Conservation (phyloP, 2,888 invertebrate species). For the Oligia latruncula region DNA sequence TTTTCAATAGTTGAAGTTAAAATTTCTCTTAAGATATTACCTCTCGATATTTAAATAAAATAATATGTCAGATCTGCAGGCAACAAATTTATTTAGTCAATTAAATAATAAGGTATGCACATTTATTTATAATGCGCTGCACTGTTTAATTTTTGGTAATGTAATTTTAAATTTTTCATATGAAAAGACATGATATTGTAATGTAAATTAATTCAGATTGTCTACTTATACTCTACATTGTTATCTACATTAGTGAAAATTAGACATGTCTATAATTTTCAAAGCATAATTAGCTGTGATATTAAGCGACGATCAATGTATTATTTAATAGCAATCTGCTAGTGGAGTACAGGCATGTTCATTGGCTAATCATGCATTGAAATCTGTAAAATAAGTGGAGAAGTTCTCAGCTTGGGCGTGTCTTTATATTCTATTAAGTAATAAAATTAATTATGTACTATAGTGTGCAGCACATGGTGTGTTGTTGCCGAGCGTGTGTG, state of each 20-base stretch:
- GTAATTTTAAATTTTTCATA: slow-evolving; percentile 90
- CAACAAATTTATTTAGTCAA: slow-evolving; percentile 91
- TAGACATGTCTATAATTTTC: slow-evolving; percentile 90
- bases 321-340: slow-evolving; percentile 89
- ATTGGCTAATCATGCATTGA: slow-evolving; percentile 91
- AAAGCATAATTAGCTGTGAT: slow-evolving; percentile 91
- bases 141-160: slow-evolving; percentile 90
- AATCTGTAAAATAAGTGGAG: slow-evolving; percentile 88
- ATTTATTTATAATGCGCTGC: slow-evolving; percentile 91
- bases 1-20: slow-evolving; percentile 90
- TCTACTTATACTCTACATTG: slow-evolving; percentile 90
- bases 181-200: slow-evolving; percentile 91
- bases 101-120: slow-evolving; percentile 91
- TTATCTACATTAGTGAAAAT: slow-evolving; percentile 90
- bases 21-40: slow-evolving; percentile 90
- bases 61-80: slow-evolving; percentile 90
- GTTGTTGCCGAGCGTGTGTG: slow-evolving; percentile 89
- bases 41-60: slow-evolving; percentile 89
- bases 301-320: slow-evolving; percentile 90
- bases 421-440: slow-evolving; percentile 90
- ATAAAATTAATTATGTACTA: slow-evolving; percentile 89
- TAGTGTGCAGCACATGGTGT: slow-evolving; percentile 89
- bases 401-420: slow-evolving; percentile 89
- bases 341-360: slow-evolving; percentile 89
- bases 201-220: slow-evolving; percentile 90